Conservation (phyloP, 2,888 invertebrate species). For the Xestia ashworthii region DNA sequence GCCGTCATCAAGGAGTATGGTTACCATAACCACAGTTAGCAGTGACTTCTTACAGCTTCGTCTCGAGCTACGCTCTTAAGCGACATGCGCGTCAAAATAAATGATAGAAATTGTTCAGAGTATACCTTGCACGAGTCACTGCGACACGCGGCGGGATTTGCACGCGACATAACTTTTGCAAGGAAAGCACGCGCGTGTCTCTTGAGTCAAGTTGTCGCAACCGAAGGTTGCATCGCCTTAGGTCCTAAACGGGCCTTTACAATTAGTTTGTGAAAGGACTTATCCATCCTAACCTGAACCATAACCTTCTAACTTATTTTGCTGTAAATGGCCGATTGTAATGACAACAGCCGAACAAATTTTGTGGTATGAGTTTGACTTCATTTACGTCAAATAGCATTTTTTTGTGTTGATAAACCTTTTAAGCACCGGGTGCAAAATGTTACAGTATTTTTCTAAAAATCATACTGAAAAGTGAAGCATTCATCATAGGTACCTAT, state of each 20-base stretch:
- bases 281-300: not conserved
- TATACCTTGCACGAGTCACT: not conserved
- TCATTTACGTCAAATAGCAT: not conserved
- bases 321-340: not conserved
- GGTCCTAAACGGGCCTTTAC: not conserved
- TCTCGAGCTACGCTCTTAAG: not conserved
- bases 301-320: not conserved
- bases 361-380: not conserved
- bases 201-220: not conserved
- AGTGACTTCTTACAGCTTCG: not conserved
- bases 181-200: not conserved
- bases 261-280: not conserved
- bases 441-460: slow-evolving; percentile 15
- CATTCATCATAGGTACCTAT: not conserved
- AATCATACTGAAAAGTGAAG: slow-evolving; percentile 1
- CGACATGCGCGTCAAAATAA: not conserved
- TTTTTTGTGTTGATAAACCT: not conserved
- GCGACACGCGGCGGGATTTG: not conserved
- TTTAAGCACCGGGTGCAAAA: not conserved
- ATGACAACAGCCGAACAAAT: not conserved
- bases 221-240: not conserved
- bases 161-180: not conserved
- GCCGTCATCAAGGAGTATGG: slow-evolving; percentile 77
- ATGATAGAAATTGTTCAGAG: not conserved
- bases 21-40: slow-evolving; percentile 81